Evolutionary conservation across 2,797 vertebrate species (phyloP), one percentile per base, ranked within the genome.

Genomic region (Cygnus olor): DNA sequence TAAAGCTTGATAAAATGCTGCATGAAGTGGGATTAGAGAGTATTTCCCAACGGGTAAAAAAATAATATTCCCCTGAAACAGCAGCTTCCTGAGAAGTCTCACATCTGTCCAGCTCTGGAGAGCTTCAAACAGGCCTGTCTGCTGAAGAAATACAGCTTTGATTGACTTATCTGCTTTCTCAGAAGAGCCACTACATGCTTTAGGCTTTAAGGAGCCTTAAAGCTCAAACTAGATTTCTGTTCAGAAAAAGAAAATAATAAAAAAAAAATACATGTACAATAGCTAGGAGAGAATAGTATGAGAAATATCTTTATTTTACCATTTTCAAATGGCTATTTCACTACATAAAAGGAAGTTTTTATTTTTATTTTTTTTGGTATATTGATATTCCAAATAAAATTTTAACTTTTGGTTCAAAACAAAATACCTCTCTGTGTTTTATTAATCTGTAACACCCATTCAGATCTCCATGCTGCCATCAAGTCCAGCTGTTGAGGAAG

Each of bases 311-410:
- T 97, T 97, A 97, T 96, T 98, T 98, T 98, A 96, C 90, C 95
- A 96, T 97, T 98, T 98, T 97, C 96, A 98, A 98, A 98, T 98
- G 96, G 97, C 97, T 98, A 97, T 97, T 97, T 98, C 97, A 97
- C 93, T 81, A 97, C 97, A 96, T 97, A 95, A 97, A 97, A 98
- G 88, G 92, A 97, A 96, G 92, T 96, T 97, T 97, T 97, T 97
- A 97, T 98, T 97, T 98, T 97, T 97, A 97, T 97, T 98, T 98
- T 97, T 98, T 87, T 61, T 95, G 97, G 96, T 98, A 97, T 98
- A 97, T 97, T 96, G 95, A 97, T 97, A 98, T 97, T 97, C 97
- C 96, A 97, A 98, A 98, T 98, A 98, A 98, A 98, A 96, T 97
- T 97, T 97, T 97, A 98, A 97, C 95, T 98, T 98, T 97, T 98